Evolutionary conservation across 2,113 vertebrate genomes (phyloP).

Genomic region (Cyrtonyx montezumae): DNA sequence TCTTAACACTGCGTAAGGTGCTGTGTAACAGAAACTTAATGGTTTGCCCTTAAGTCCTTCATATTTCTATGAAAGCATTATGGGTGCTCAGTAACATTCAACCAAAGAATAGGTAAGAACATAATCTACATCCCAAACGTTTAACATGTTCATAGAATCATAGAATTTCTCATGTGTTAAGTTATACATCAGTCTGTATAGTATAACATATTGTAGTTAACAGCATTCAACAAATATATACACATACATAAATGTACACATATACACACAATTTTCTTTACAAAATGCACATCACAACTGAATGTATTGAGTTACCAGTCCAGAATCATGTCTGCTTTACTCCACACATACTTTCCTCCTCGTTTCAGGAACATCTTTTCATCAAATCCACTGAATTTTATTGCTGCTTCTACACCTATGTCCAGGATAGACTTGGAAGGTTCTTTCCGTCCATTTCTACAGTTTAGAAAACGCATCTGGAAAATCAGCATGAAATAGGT

Average conservation of each 20-base stretch:
- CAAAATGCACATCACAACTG: not conserved
- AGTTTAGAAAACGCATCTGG: constrained; percentile 97
- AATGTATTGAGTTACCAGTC: constrained; percentile 84
- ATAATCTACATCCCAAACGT: not conserved
- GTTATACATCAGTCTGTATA: not conserved
- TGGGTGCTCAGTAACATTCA: not conserved
- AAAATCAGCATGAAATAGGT: not conserved
- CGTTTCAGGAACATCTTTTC: constrained; percentile 92
- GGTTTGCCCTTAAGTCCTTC: not conserved
- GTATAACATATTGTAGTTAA: not conserved
- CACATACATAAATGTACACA: not conserved
- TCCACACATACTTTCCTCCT: constrained; percentile 94
- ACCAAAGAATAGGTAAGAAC: not conserved
- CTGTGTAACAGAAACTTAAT: not conserved
- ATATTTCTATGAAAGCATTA: not conserved
- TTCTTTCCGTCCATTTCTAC: constrained; percentile 88
- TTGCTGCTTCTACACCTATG: constrained; percentile 87
- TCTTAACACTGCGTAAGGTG: not conserved
- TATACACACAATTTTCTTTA: not conserved
- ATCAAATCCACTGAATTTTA: constrained; percentile 93
- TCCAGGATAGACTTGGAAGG: constrained; percentile 94
- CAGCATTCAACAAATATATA: not conserved
- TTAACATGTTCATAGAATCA: not conserved
- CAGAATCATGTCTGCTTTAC: constrained; percentile 91
- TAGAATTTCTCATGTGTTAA: not conserved